Percentiles rank a stretch among this genome's conserved stretches.
Evolutionary conservation across 2,888 invertebrate species (phyloP).

Genomic region (Diarsia dahlii): DNA sequence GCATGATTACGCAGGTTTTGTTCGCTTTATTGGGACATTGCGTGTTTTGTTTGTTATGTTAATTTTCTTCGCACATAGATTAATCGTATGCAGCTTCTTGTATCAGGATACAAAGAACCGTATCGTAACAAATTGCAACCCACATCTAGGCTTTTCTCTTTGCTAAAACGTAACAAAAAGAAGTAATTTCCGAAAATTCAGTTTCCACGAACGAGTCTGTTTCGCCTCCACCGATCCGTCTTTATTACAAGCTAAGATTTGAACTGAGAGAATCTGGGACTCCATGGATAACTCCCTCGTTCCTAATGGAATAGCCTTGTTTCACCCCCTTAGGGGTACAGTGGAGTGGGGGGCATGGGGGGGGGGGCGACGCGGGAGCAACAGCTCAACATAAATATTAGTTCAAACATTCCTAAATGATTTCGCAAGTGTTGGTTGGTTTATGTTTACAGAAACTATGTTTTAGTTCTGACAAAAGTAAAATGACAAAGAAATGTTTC

Average conservation of each 20-base stretch:
- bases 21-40: neutral
- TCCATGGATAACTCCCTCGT: slow-evolving; percentile 32
- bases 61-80: neutral
- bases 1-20: neutral
- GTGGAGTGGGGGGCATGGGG: neutral
- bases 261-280: slow-evolving; percentile 32
- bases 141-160: neutral
- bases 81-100: neutral
- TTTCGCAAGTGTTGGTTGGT: slow-evolving; percentile 1
- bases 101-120: no score
- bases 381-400: slow-evolving; percentile 41
- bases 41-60: neutral
- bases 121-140: neutral
- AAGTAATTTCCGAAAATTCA: neutral
- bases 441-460: neutral
- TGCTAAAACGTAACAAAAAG: no score
- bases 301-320: slow-evolving; percentile 59
- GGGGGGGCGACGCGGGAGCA: neutral
- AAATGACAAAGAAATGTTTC: neutral
- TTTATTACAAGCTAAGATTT: slow-evolving; percentile 43
- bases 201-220: neutral
- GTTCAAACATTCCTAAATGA: slow-evolving; percentile 27
- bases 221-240: slow-evolving; percentile 37
- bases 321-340: slow-evolving; percentile 3
- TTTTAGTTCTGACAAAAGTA: neutral